Base-by-base conservation (phyloP, 2,888 invertebrate genomes). In the Tiliacea citrago region DNA sequence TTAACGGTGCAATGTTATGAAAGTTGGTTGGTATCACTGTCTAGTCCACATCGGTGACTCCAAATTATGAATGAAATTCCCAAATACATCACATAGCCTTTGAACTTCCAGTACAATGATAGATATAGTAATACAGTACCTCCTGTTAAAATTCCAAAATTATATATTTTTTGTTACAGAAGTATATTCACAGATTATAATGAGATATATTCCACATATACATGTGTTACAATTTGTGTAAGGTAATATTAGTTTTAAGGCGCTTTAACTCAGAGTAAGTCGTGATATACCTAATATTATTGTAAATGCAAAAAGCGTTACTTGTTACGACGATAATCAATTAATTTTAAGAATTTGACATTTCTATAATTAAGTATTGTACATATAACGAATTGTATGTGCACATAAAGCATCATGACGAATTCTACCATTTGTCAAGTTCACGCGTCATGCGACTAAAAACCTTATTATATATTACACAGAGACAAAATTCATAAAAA, bases 181-280 rank as follows among this genome's bases (percentile, higher is more conserved):
- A 88, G 85, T 86, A 94, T 93, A 93, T 93, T 90, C 89, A 91
- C 91, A 94, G 90, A 92, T 94, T 92, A 91, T 92, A 39, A 90
- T 89, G 86, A 91, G 87, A 90, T 89, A 91, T 92, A 92, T 92
- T 91, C 91, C 90, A 91, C 88, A 90, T 90, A 74, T 90, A 90
- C 86, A 90, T 90, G 90, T 92, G 92, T 93, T 93, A 90, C 90
- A 90, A 91, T 85, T 89, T 86, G 88, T 88, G 85, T 91, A 92
- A 90, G 89, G 79, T 90, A 90, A 90, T 88, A 86, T 88, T 94
- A 94, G 90, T 87, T 90, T 83, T 96, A 95, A 95, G 95, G 92
- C 93, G 96, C 95, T 95, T 96, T 95, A 94, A 95, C 94, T 94
- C 94, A 93, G 91, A 92, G 88, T 94, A 94, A 93, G 92, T 93